These are phyloP conservation scores for Gobio occitaniae DNA, from an alignment of 2,797 vertebrate species.

Conservation along the genomic window DNA sequence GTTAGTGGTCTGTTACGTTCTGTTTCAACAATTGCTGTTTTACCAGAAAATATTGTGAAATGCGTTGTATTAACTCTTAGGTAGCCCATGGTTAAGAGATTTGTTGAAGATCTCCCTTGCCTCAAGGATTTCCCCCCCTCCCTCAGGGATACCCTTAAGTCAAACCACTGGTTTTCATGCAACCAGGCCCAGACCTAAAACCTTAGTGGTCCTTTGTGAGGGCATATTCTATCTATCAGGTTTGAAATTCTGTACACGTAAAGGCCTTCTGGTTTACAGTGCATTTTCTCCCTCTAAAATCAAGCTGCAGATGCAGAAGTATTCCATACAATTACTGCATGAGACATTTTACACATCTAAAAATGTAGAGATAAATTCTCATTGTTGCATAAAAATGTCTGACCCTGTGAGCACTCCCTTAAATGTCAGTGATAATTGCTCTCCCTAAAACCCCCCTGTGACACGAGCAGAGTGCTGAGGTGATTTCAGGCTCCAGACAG, in stretches of 20 bases:
- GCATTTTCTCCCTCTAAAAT: background rate
- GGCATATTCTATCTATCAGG: background rate
- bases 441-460: conserved; percentile 38
- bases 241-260: background rate
- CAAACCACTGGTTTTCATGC: background rate
- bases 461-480: conserved; percentile 26
- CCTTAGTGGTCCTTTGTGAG: background rate
- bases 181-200: background rate
- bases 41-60: background rate
- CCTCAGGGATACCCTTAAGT: background rate
- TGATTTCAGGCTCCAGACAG: conserved; percentile 37
- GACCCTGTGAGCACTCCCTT: conserved; percentile 48
- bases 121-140: background rate
- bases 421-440: conserved; percentile 61
- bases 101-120: background rate
- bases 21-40: too few species aligned
- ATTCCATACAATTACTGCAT: background rate
- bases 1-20: too few species aligned
- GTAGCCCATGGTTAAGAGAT: background rate
- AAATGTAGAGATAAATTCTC: conserved; percentile 42
- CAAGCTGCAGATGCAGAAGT: background rate
- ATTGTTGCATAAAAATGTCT: conserved; percentile 48
- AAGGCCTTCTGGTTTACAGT: background rate
- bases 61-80: background rate
- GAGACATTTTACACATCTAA: conserved; percentile 20